These are phyloP conservation scores for Ischnus inquisitorius DNA, from an alignment of 2,888 invertebrate species.

Conservation along the genomic window DNA sequence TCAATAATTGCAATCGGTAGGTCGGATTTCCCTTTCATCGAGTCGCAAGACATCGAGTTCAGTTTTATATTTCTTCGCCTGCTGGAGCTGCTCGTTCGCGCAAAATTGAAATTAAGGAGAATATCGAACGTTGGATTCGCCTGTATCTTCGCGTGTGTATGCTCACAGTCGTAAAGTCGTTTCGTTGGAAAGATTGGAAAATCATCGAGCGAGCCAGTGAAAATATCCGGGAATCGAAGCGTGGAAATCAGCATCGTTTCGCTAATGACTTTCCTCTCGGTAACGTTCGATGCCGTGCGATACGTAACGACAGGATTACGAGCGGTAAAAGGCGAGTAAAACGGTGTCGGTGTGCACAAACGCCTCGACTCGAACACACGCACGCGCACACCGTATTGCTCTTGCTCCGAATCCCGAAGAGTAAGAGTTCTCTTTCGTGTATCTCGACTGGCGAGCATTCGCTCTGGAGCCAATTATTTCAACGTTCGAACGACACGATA, in stretches of 20 bases:
- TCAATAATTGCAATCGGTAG: slow-evolving; percentile 21
- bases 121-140: slow-evolving; percentile 1
- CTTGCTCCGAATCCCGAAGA: slow-evolving; percentile 43
- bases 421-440: slow-evolving; percentile 50
- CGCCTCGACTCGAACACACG: neutral
- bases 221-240: slow-evolving; percentile 32
- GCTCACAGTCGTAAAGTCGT: neutral
- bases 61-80: neutral
- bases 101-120: slow-evolving; percentile 29
- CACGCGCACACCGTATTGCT: neutral
- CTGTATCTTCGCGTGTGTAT: neutral
- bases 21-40: slow-evolving; percentile 50
- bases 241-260: slow-evolving; percentile 46
- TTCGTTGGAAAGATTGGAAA: slow-evolving; percentile 13
- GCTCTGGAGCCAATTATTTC: slow-evolving; percentile 56
- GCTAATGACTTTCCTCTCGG: slow-evolving; percentile 44
- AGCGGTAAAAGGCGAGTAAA: slow-evolving; percentile 61
- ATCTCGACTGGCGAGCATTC: slow-evolving; percentile 24
- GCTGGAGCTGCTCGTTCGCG: neutral
- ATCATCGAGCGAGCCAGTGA: slow-evolving; percentile 6
- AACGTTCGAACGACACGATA: slow-evolving; percentile 49
- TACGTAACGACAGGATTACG: slow-evolving; percentile 62
- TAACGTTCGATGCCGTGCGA: slow-evolving; percentile 21
- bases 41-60: slow-evolving; percentile 15
- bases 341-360: slow-evolving; percentile 11